Evolutionary conservation across 1,140 invertebrate species (phyloP), one percentile per base, ranked within the genome.

Genomic region (Sinonovacula constricta): DNA sequence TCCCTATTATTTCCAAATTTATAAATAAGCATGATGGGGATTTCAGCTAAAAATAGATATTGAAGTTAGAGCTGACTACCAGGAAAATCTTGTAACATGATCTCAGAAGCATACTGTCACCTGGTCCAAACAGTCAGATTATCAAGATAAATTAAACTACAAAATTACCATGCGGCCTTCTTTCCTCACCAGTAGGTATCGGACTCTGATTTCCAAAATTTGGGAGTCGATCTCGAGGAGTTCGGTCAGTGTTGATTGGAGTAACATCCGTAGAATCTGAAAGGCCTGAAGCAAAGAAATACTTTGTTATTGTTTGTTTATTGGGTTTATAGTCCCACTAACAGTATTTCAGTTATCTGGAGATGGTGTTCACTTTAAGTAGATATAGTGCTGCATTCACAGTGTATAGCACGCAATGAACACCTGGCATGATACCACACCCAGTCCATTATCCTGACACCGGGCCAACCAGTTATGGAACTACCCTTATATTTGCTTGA

Each of bases 131-230:
- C n/a, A n/a, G n/a, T n/a, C n/a, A n/a, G n/a, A n/a, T n/a, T n/a
- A n/a, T n/a, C n/a, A n/a, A n/a, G n/a, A n/a, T n/a, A n/a, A n/a
- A n/a, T n/a, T n/a, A n/a, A n/a, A n/a, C n/a, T n/a, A 56, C 7
- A 56, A n/a, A 26, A 56, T 31, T 56, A 76, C 72, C 72, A 76
- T 76, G 72, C 7, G 72, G 72, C 45, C 72, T 63, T 0, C 72
- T 63, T 0, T 76, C 72, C 49, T 67, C 72, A n/a, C n/a, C n/a
- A 26, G 51, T 24, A 10, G 28, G 53, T 31, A 84, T 84, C 2
- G 83, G 81, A 67, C 81, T 82, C 15, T 84, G 80, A 45, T 79
- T 76, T 36, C 81, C 81, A 82, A 84, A 82, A 30, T 84, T 80
- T 26, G 68, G 68, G 3, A 70, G n/a, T 18, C 65, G 4, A 5